Conservation (phyloP, 1,140 invertebrate species). For the Lineus longissimus region DNA sequence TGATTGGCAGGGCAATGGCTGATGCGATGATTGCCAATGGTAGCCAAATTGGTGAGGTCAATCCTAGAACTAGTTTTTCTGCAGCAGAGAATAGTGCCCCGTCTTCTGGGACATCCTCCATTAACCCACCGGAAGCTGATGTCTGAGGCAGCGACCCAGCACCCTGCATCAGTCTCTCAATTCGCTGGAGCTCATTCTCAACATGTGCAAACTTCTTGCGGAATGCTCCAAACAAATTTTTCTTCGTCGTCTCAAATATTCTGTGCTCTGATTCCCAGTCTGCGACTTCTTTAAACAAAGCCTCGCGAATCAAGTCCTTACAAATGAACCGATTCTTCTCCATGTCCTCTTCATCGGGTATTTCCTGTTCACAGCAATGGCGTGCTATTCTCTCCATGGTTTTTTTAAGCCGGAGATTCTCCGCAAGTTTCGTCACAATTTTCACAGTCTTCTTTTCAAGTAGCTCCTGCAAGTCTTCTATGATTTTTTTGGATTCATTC, state of each 20-base stretch:
- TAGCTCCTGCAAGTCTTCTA: too few species aligned
- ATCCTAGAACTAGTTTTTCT: not conserved
- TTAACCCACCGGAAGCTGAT: not conserved
- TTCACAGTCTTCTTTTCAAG: too few species aligned
- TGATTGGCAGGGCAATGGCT: not conserved
- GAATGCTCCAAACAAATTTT: conserved; percentile 31
- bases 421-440: too few species aligned
- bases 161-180: conserved; percentile 27
- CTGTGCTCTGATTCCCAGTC: conserved; percentile 30
- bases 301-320: too few species aligned
- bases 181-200: conserved; percentile 33
- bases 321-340: too few species aligned
- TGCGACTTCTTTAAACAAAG: conserved; percentile 19
- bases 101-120: not conserved
- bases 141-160: not conserved
- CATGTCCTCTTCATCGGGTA: too few species aligned
- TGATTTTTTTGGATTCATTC: too few species aligned
- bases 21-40: not conserved
- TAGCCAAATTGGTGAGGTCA: not conserved
- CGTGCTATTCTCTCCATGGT: too few species aligned
- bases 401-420: too few species aligned
- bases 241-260: conserved; percentile 24
- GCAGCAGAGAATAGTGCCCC: not conserved
- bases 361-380: too few species aligned
- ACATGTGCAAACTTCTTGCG: conserved; percentile 32